Evolutionary conservation across 2,113 vertebrate genomes (phyloP).

Genomic region (Asarcornis scutulata): DNA sequence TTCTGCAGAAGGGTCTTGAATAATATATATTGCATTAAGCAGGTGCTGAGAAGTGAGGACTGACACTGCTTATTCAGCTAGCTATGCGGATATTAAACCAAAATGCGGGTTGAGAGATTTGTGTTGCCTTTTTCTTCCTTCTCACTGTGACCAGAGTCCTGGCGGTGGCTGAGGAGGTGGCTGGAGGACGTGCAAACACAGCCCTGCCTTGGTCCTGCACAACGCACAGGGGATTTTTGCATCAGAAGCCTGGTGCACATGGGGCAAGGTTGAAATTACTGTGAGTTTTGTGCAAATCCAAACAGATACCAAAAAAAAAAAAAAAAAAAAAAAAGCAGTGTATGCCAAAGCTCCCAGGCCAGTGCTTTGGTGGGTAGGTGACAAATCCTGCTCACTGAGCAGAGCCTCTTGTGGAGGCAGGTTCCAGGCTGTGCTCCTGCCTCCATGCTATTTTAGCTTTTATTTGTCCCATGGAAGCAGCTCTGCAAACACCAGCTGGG

Average conservation of each 20-base stretch:
- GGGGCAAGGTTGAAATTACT: too few relatives aligned
- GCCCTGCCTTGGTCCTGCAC: too few relatives aligned
- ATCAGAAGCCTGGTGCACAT: neutral
- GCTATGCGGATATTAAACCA: neutral
- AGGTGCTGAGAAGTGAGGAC: neutral
- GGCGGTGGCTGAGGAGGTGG: fast-evolving
- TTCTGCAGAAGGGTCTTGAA: neutral
- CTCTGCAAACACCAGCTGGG: neutral
- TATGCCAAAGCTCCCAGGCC: neutral
- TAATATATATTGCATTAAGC: neutral
- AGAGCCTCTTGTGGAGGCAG: neutral
- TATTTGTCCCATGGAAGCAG: neutral
- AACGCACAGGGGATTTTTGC: neutral
- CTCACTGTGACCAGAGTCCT: neutral
- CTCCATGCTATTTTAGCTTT: neutral
- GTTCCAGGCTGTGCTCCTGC: neutral
- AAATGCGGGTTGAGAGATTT: neutral
- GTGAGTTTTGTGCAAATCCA: neutral
- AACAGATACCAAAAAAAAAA: neutral
- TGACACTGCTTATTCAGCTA: neutral
- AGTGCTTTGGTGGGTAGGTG: neutral
- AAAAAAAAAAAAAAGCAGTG: neutral
- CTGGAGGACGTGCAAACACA: too few relatives aligned
- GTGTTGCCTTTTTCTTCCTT: neutral
- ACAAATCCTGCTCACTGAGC: neutral